Percentiles rank a stretch among this genome's conserved stretches.
Conservation (phyloP, 2,113 vertebrate genomes). For the Edolisoma coerulescens region DNA sequence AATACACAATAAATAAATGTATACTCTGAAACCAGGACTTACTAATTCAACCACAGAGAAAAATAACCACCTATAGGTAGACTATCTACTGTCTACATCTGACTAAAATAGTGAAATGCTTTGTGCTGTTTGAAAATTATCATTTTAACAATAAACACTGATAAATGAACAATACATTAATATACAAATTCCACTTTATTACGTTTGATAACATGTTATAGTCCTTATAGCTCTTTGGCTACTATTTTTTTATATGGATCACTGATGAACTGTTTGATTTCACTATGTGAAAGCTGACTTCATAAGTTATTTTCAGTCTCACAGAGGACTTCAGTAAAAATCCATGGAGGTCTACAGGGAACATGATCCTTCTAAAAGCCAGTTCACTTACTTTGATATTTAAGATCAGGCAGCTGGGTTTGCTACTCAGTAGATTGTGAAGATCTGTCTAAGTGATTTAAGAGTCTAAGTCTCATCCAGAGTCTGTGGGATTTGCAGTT, state of each 20-base stretch:
- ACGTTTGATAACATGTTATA: background rate
- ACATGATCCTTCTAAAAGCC: background rate
- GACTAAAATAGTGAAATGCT: background rate
- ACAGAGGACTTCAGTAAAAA: background rate
- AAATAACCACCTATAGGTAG: background rate
- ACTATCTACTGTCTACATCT: too few relatives aligned
- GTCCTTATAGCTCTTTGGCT: background rate
- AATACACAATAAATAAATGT: background rate
- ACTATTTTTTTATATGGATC: background rate
- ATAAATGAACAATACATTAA: background rate
- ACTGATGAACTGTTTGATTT: background rate
- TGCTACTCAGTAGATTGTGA: background rate
- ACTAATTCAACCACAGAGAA: background rate
- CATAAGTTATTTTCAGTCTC: background rate
- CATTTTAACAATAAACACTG: background rate
- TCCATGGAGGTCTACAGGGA: fast-evolving
- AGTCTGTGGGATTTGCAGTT: background rate
- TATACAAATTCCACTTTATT: background rate
- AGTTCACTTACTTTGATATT: background rate
- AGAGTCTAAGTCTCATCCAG: background rate
- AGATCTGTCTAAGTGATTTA: background rate
- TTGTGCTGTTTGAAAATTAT: background rate
- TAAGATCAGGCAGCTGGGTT: background rate
- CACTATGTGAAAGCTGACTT: background rate
- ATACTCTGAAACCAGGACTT: background rate